Evolutionary conservation across 2,113 vertebrate genomes (phyloP).

Genomic region (Nerophis ophidion): DNA sequence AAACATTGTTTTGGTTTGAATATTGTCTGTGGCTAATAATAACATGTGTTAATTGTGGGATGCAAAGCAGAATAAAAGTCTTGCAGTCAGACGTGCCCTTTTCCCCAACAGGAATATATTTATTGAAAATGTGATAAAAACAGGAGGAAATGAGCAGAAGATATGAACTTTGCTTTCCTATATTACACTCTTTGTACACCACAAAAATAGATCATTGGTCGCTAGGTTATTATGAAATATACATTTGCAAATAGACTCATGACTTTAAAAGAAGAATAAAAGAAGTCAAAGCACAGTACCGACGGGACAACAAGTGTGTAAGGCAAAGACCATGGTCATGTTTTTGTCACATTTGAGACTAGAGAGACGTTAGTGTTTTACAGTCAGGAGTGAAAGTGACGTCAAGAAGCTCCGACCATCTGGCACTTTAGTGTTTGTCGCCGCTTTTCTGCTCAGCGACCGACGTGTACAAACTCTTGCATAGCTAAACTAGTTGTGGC

Average conservation of each 20-base stretch:
- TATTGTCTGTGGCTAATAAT: not conserved
- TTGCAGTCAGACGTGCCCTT: conserved; percentile 34
- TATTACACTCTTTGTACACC: conserved; percentile 77
- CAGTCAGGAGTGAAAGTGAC: conserved; percentile 29
- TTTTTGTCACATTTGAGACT: conserved; percentile 12
- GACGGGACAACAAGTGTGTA: conserved; percentile 54
- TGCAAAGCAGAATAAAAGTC: not conserved
- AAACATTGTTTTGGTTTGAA: too few relatives aligned
- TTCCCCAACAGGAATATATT: conserved; percentile 55
- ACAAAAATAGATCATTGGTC: conserved; percentile 76
- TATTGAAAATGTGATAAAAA: conserved; percentile 67
- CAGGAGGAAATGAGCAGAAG: conserved; percentile 47
- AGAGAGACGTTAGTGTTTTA: conserved; percentile 38
- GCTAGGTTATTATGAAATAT: conserved; percentile 76
- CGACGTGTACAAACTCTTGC: conserved; percentile 54
- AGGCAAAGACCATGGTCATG: conserved; percentile 71
- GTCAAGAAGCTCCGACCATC: conserved; percentile 32
- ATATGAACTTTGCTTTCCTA: conserved; percentile 45
- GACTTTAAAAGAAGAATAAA: conserved; percentile 25
- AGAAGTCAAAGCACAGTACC: conserved; percentile 63
- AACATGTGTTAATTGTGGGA: not conserved
- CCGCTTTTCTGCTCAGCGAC: conserved; percentile 44
- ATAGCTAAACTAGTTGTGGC: conserved; percentile 49
- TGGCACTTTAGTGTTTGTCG: conserved; percentile 59
- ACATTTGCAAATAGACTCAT: conserved; percentile 63